These are phyloP conservation scores for Eueides isabella DNA, from an alignment of 1,140 invertebrate genomes.

Conservation along the genomic window DNA sequence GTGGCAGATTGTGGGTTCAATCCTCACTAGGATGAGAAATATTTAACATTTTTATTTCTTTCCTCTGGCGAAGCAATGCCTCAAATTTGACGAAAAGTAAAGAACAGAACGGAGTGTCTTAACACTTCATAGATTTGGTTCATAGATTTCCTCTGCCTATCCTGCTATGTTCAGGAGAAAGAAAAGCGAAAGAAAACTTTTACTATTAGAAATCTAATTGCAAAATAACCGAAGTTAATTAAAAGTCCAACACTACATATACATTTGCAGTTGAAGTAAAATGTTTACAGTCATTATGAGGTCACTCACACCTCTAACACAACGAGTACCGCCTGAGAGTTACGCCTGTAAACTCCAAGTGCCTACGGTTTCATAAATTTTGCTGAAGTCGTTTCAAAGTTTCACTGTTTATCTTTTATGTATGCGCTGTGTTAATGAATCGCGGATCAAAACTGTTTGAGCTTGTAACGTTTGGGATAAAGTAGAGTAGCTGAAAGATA, in stretches of 20 bases:
- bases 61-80: too few relatives aligned
- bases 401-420: neutral
- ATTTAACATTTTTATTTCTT: too few relatives aligned
- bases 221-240: neutral
- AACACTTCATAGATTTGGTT: too few relatives aligned
- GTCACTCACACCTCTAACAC: neutral
- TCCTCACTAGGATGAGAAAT: too few relatives aligned
- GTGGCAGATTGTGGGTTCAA: too few relatives aligned
- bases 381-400: neutral
- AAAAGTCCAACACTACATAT: neutral
- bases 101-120: too few relatives aligned
- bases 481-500: slow-evolving; percentile 6
- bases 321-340: neutral
- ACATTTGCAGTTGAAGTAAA: neutral
- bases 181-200: too few relatives aligned
- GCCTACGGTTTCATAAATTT: neutral
- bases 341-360: neutral
- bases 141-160: too few relatives aligned
- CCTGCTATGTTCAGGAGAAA: too few relatives aligned
- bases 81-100: too few relatives aligned
- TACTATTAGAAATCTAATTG: too few relatives aligned
- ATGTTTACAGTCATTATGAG: neutral
- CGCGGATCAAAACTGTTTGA: slow-evolving; percentile 11
- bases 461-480: slow-evolving; percentile 19
- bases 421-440: slow-evolving; percentile 20